Conservation (phyloP, 2,888 invertebrate species). For the Pandemis cinnamomeana region DNA sequence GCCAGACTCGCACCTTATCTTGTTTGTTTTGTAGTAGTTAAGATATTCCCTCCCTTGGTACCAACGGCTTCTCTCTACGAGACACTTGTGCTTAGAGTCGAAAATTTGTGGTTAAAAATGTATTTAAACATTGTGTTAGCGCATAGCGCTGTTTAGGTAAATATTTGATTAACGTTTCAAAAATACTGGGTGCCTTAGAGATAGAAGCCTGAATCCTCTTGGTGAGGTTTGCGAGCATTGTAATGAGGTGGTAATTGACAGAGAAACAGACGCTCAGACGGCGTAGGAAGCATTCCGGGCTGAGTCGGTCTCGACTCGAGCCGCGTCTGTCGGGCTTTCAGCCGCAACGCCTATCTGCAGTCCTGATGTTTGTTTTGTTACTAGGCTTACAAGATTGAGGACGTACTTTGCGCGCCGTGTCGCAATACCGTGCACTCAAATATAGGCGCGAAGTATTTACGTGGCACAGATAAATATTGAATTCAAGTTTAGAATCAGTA, state of each 20-base stretch:
- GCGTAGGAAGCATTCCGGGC: conserved; percentile 42
- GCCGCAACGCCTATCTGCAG: conserved; percentile 43
- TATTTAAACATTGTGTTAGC: conserved; percentile 8
- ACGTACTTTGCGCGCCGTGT: conserved; percentile 12
- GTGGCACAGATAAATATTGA: not conserved
- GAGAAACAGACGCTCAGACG: conserved; percentile 49
- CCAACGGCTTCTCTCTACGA: conserved; percentile 17
- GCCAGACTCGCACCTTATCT: conserved; percentile 62
- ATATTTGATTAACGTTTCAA: conserved; percentile 5
- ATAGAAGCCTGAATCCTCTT: conserved; percentile 37
- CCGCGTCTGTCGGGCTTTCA: conserved; percentile 41
- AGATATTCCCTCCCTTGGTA: conserved; percentile 46
- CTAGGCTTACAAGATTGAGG: conserved; percentile 27
- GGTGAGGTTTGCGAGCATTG: conserved; percentile 49
- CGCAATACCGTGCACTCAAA: conserved; percentile 18
- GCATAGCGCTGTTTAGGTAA: not conserved
- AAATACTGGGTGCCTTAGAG: not conserved
- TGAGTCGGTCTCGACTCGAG: conserved; percentile 39
- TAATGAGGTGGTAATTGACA: conserved; percentile 58
- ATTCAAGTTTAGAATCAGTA: not conserved
- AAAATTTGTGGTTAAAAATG: conserved; percentile 16
- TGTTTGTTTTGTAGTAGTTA: conserved; percentile 67
- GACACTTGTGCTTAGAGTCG: conserved; percentile 5
- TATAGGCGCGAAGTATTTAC: not conserved
- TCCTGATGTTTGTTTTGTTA: conserved; percentile 45